phyloP scores from a whole-genome alignment of 2,113 vertebrate genomes.

The Atherinomorus stipes region DNA sequence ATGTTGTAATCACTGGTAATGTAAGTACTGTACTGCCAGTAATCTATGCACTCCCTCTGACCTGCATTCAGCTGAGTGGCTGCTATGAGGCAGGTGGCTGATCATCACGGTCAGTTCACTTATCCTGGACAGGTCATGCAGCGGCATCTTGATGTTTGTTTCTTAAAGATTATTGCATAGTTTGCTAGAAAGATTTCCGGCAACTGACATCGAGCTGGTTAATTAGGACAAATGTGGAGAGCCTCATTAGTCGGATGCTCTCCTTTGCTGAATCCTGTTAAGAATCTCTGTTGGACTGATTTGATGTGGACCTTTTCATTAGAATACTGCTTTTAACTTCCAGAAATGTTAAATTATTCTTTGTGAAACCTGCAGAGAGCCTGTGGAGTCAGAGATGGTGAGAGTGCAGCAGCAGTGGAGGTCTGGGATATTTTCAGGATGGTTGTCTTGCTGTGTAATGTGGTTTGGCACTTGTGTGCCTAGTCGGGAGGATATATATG shows the following conservation, averaged over 20 bases:
- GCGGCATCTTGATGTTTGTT: slow-evolving; percentile 1
- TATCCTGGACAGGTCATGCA: background rate
- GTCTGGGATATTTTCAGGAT: slow-evolving; percentile 62
- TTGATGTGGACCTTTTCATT: slow-evolving; percentile 6
- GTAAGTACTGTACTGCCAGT: slow-evolving; percentile 21
- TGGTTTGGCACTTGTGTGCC: slow-evolving; percentile 62
- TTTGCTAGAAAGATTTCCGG: slow-evolving; percentile 17
- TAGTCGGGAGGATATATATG: slow-evolving; percentile 58
- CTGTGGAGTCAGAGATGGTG: slow-evolving; percentile 29
- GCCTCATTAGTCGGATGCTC: background rate
- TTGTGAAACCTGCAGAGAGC: slow-evolving; percentile 47
- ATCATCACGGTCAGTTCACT: background rate
- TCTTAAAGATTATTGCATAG: slow-evolving; percentile 29
- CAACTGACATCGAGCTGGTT: slow-evolving; percentile 20
- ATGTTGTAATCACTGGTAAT: slow-evolving; percentile 45
- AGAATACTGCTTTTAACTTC: slow-evolving; percentile 26
- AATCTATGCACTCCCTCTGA: slow-evolving; percentile 34
- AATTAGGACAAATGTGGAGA: slow-evolving; percentile 30
- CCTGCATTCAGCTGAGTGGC: slow-evolving; percentile 3
- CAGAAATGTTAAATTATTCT: slow-evolving; percentile 33
- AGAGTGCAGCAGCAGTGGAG: slow-evolving; percentile 31
- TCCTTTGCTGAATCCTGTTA: slow-evolving; percentile 4
- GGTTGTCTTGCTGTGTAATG: slow-evolving; percentile 56
- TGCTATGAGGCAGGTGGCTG: too few species aligned
- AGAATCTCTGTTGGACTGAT: background rate